phyloP scores from a whole-genome alignment of 1,140 invertebrate species.

The Palaemon carinicauda region DNA sequence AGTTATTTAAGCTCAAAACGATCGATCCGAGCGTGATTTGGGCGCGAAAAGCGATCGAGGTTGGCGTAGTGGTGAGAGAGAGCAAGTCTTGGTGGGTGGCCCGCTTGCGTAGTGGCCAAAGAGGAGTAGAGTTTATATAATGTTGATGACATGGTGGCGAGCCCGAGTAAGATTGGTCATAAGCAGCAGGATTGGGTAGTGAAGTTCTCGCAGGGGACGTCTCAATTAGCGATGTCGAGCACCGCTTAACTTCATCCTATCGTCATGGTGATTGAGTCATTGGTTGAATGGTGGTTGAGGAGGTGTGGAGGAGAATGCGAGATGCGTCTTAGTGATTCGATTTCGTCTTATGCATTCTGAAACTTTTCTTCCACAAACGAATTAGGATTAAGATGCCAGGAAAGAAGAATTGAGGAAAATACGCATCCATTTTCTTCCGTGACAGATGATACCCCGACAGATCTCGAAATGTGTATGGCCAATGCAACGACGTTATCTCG shows the following conservation, averaged over 20 bases:
- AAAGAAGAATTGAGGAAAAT: background rate
- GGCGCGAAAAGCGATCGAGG: background rate
- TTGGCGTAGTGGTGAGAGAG: background rate
- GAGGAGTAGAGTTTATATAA: conserved; percentile 35
- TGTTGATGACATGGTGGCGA: conserved; percentile 34
- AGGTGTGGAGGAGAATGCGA: background rate
- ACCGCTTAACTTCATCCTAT: conserved; percentile 21
- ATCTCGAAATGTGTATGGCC: too few species aligned
- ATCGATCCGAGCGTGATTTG: background rate
- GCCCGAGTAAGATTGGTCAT: conserved; percentile 8
- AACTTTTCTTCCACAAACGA: background rate
- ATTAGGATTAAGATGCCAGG: too few species aligned
- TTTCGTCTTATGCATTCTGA: too few species aligned
- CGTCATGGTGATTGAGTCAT: conserved; percentile 43
- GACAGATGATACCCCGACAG: background rate
- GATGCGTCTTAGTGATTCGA: too few species aligned
- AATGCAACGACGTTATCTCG: too few species aligned
- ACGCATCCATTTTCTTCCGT: background rate
- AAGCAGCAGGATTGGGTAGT: conserved; percentile 34
- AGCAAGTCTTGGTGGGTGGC: conserved; percentile 11
- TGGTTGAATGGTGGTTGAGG: background rate
- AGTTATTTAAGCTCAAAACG: background rate
- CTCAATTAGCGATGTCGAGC: conserved; percentile 45
- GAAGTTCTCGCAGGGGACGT: conserved; percentile 28
- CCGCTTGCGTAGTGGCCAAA: background rate